phyloP scores from a whole-genome alignment of 2,113 vertebrate species.

The Willisornis vidua region DNA sequence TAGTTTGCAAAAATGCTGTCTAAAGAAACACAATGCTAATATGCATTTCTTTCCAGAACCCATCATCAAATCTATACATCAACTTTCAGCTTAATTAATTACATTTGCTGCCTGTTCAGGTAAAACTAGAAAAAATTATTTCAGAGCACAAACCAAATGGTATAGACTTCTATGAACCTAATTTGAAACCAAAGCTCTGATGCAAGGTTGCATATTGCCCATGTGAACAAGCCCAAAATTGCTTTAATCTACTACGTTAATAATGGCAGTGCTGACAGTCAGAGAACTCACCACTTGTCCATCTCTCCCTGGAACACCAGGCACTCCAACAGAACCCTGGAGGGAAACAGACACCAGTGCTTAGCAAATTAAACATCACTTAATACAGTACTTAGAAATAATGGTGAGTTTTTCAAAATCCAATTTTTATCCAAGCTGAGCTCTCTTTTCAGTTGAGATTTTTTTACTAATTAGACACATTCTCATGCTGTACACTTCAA shows the following conservation, averaged over 20 bases:
- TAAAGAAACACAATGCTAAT: background rate
- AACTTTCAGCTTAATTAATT: background rate
- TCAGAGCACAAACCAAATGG: background rate
- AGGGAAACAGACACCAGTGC: background rate
- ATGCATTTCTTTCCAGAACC: background rate
- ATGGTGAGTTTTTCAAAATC: background rate
- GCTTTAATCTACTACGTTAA: conserved; percentile 14
- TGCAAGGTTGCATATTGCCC: background rate
- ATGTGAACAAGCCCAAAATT: background rate
- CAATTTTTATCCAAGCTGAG: background rate
- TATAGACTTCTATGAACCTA: background rate
- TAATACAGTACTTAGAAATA: background rate
- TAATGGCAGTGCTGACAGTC: background rate
- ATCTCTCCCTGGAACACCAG: conserved; percentile 86
- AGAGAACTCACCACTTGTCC: conserved; percentile 88
- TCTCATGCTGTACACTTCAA: background rate
- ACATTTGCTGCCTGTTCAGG: background rate
- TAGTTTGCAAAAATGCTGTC: background rate
- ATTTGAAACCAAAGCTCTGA: background rate
- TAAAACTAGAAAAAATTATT: background rate
- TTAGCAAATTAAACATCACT: conserved; percentile 41
- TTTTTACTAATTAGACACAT: background rate
- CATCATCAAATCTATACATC: background rate
- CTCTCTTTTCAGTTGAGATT: background rate
- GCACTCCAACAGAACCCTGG: conserved; percentile 86